These are phyloP conservation scores for Chloroclysta siterata DNA, from an alignment of 2,888 invertebrate genomes.

Conservation along the genomic window DNA sequence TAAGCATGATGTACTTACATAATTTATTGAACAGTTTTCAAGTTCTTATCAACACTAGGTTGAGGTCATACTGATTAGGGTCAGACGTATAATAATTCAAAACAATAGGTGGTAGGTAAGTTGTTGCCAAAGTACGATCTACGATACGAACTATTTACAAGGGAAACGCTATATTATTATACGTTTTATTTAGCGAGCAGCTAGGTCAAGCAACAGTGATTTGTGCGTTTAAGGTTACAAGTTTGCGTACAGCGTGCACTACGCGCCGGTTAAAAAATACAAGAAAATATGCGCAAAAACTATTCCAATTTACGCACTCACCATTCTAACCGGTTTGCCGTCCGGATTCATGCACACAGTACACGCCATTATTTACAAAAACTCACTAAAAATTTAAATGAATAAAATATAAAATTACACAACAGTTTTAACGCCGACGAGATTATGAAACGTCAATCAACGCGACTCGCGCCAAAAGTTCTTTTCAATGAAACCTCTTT, in stretches of 20 bases:
- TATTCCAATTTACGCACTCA: slow-evolving; percentile 3
- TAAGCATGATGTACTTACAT: slow-evolving; percentile 1
- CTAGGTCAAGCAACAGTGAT: too few species aligned
- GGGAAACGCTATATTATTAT: too few species aligned
- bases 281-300: not conserved
- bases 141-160: too few species aligned
- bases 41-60: slow-evolving; percentile 4
- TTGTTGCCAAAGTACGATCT: too few species aligned
- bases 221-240: too few species aligned
- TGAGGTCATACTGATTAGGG: slow-evolving; percentile 1
- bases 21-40: slow-evolving; percentile 2
- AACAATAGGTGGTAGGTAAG: not conserved
- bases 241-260: not conserved
- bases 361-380: slow-evolving; percentile 62
- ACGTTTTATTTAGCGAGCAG: too few species aligned
- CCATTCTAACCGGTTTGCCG: slow-evolving; percentile 63
- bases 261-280: not conserved
- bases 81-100: not conserved
- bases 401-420: slow-evolving; percentile 4
- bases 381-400: slow-evolving; percentile 31
- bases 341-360: slow-evolving; percentile 60
- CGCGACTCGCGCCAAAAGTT: slow-evolving; percentile 35
- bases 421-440: slow-evolving; percentile 31
- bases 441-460: slow-evolving; percentile 31
- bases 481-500: slow-evolving; percentile 28